These are phyloP conservation scores for Thymelicus acteon DNA, from an alignment of 2,888 invertebrate genomes.

Conservation along the genomic window DNA sequence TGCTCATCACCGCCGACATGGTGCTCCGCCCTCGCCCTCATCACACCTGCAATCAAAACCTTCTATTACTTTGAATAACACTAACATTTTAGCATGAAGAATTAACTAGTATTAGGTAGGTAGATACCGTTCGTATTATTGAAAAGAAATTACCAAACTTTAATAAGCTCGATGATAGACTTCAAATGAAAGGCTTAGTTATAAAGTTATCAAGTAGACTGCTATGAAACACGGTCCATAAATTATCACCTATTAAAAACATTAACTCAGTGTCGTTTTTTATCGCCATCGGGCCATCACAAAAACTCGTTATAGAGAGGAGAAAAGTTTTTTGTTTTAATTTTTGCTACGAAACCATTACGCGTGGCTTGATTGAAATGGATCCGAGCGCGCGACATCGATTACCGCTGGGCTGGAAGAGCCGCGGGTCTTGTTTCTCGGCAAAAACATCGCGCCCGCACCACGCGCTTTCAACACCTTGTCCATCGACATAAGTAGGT, in stretches of 20 bases:
- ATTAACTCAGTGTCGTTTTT: neutral
- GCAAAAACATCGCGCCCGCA: slow-evolving; percentile 17
- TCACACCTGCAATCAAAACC: slow-evolving; percentile 44
- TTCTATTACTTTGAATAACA: neutral
- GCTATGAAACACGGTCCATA: too few species aligned
- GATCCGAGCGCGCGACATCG: slow-evolving; percentile 10
- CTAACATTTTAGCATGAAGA: too few species aligned
- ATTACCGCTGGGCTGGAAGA: slow-evolving; percentile 9
- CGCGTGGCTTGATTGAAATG: neutral
- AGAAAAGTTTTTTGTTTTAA: neutral
- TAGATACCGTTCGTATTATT: neutral
- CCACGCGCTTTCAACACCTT: slow-evolving; percentile 16
- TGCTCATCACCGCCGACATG: slow-evolving; percentile 83
- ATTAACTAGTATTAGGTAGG: neutral
- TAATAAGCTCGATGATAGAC: neutral
- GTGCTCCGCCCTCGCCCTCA: slow-evolving; percentile 45
- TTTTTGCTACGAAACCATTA: slow-evolving; percentile 6
- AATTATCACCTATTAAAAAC: too few species aligned
- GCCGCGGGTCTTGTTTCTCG: neutral
- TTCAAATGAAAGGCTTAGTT: too few species aligned
- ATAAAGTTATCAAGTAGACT: too few species aligned
- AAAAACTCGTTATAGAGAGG: slow-evolving; percentile 3
- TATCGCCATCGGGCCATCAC: slow-evolving; percentile 5
- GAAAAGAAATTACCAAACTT: neutral
- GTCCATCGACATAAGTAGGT: neutral